Conservation (phyloP, 2,113 vertebrate genomes). For the Macaca fascicularis region T2T-MFA8v1.1 NC_088380.1:181326501-181327000, state of each 20-base stretch:
- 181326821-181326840: constrained; percentile 90
- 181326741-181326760: background rate
- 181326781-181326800: constrained; percentile 93
- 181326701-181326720: background rate
- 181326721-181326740: background rate
- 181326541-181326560: background rate
- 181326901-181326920: constrained; percentile 88
- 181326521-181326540: background rate
- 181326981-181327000: constrained; percentile 90
- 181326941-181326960: constrained; percentile 92
- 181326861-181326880: constrained; percentile 87
- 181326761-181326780: constrained; percentile 86
- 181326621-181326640: background rate
- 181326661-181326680: background rate
- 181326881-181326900: constrained; percentile 89
- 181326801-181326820: constrained; percentile 86
- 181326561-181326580: background rate
- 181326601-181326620: background rate
- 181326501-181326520: background rate
- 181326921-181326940: constrained; percentile 89
- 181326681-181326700: background rate
- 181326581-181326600: background rate
- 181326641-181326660: background rate
- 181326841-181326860: constrained; percentile 82
- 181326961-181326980: constrained; percentile 93